Base-by-base conservation (phyloP, 1,140 invertebrate genomes). In the Drosophila gunungcola region DNA sequence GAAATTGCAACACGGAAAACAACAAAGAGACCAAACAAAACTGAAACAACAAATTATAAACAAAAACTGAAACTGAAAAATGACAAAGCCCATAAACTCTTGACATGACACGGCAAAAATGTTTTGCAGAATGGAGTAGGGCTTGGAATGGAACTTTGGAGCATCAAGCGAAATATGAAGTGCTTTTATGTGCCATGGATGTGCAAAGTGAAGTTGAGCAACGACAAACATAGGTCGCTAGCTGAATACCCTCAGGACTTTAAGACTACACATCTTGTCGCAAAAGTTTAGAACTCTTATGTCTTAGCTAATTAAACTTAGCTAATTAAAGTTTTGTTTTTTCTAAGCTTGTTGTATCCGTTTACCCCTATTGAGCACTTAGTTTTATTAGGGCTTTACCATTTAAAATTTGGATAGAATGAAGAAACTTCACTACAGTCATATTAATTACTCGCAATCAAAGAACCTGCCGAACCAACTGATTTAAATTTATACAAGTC, bases 1-100 rank as follows among this genome's bases (percentile, higher is more conserved):
- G 29, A 55, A 82, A 82, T 88, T 86, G 79, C 82, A 79, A 85
- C 79, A 88, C 38, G 58, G 45, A 51, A 72, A 43, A 48, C 58
- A 42, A 74, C 56, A 73, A 34, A 12, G 34, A 34, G 13, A 29
- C 39, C 52, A 16, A 56, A 36, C 39, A 36, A 53, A 45, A 51
- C 21, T 29, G n/a, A 61, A 25, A n/a, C 11, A 49, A 25, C 32
- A 10, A 39, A 38, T 21, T 13, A 12, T 43, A 62, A 43, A 43
- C 60, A 13, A 16, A 70, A 69, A 54, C 64, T 69, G 3, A 64
- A 65, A 53, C 21, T 34, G 13, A 64, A 65, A 69, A 48, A 70
- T 70, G 64, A 70, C 67, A 69, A 56, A 72, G 39, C 42, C 51
- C 65, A 42, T 57, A 56, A 51, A 70, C 65, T 49, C 65, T 57